phyloP scores from a whole-genome alignment of 1,140 invertebrate genomes.

The Pemphigus obesinymphae region DNA sequence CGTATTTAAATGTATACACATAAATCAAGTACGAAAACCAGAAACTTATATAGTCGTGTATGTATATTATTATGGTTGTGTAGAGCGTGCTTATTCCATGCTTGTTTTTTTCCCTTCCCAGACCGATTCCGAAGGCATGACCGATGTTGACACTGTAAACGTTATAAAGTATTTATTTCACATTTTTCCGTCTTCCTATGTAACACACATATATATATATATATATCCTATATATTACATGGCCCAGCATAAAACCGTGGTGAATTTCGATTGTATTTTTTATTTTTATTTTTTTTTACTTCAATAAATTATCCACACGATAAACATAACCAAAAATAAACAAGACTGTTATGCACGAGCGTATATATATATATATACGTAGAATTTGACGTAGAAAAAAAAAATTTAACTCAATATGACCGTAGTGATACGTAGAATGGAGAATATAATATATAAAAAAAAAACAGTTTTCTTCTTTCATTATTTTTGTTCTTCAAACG shows the following conservation, averaged over 20 bases:
- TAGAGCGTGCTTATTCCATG: not conserved
- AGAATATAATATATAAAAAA: not conserved
- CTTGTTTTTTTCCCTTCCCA: not conserved
- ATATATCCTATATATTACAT: not conserved
- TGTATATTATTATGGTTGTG: too few relatives aligned
- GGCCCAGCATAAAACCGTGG: not conserved
- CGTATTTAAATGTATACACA: too few relatives aligned
- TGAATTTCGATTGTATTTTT: constrained; percentile 7
- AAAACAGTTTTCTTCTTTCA: not conserved
- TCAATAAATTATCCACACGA: not conserved
- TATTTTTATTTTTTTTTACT: too few relatives aligned
- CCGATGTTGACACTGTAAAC: not conserved
- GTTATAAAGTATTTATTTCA: not conserved
- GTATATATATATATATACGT: not conserved
- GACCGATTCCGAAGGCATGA: not conserved
- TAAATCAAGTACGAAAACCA: too few relatives aligned
- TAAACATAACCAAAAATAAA: not conserved
- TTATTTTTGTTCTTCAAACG: too few relatives aligned
- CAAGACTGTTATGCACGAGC: not conserved
- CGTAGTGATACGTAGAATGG: not conserved
- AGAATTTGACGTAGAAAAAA: not conserved
- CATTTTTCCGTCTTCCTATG: too few relatives aligned
- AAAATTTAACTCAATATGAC: not conserved
- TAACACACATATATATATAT: too few relatives aligned
- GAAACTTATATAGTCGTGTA: too few relatives aligned